Evolutionary conservation across 2,888 invertebrate species (phyloP), one percentile per base, ranked within the genome.

Genomic region (Cenopis cana): DNA sequence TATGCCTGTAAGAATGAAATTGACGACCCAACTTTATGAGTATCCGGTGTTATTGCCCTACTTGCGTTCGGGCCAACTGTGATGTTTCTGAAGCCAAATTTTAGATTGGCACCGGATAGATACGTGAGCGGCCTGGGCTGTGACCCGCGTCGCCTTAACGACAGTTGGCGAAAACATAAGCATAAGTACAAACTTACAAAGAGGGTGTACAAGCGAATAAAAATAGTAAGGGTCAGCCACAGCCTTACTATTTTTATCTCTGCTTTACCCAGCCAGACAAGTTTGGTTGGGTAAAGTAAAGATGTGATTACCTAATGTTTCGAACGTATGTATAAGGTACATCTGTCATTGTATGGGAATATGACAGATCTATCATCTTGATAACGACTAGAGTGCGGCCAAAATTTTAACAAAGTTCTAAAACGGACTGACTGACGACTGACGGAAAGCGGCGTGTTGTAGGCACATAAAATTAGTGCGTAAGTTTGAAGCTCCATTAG

Each of bases 11-110:
- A 77, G 81, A 78, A 83, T 83, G 80, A 77, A 85, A 85, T 88
- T 84, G 87, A 85, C 85, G 82, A 79, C 78, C 75, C 78, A 81
- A 81, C 79, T 86, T 85, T 85, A 85, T 84, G 78, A 79, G 75
- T 77, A 75, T 76, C 79, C 80, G 83, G 82, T 86, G 85, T 86
- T 86, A 88, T 85, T 89, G 86, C 82, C 85, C 88, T 82, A 90
- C 87, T 90, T 90, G 89, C 79, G 74, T 76, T 69, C 70, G 82
- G 78, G 90, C 91, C 90, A 91, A 91, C 81, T 78, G 75, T 73
- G 73, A 75, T 75, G 67, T 68, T 75, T 70, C 73, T 72, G 68
- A 71, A 81, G 82, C 84, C 82, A 85, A 84, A 81, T 79, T 80
- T 76, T 75, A 79, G 79, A 82, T 79, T 79, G 79, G 77, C 79